phyloP scores from a whole-genome alignment of 2,113 vertebrate genomes.

The Trachemys scripta region DNA sequence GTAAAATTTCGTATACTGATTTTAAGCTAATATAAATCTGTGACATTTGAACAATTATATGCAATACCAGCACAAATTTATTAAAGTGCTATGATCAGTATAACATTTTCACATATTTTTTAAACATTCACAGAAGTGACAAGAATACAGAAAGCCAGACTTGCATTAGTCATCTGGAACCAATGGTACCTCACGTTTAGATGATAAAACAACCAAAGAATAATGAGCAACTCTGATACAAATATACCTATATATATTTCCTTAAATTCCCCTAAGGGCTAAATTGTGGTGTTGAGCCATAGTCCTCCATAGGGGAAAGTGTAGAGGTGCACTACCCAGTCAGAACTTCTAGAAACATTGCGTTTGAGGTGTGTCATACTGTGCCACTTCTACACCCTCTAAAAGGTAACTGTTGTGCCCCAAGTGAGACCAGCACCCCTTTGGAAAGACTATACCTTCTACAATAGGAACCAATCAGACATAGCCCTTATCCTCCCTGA shows the following conservation, averaged over 20 bases:
- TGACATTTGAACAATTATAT: not conserved
- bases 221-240: not conserved
- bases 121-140: not conserved
- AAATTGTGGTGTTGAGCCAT: not conserved
- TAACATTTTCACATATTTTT: not conserved
- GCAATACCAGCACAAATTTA: not conserved
- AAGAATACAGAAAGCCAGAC: not conserved
- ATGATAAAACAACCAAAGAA: not conserved
- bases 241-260: not conserved
- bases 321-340: not conserved
- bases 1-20: not conserved
- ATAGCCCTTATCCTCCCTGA: not conserved
- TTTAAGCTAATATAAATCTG: not conserved
- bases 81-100: not conserved
- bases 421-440: not conserved
- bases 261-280: not conserved
- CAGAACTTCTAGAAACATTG: not conserved
- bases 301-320: not conserved
- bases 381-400: not conserved
- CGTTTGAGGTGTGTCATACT: not conserved
- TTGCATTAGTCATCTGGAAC: not conserved
- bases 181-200: not conserved
- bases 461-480: not conserved
- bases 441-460: not conserved
- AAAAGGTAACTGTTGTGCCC: not conserved